These are phyloP conservation scores for Campylorhamphus procurvoides DNA, from an alignment of 2,113 vertebrate genomes.

Conservation along the genomic window DNA sequence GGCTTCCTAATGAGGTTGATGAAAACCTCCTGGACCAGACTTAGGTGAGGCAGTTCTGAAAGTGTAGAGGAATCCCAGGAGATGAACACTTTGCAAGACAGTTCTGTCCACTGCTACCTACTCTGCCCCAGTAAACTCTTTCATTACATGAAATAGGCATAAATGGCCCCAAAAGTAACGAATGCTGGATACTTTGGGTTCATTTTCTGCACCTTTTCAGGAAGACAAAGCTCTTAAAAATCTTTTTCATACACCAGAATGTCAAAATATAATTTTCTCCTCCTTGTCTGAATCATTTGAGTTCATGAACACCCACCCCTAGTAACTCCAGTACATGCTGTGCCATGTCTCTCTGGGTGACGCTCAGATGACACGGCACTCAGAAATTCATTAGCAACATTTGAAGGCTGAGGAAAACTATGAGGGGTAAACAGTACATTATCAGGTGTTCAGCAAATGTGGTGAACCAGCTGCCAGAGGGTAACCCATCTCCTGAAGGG, in stretches of 20 bases:
- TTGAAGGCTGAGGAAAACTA: not conserved
- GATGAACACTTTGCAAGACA: not conserved
- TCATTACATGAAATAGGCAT: not conserved
- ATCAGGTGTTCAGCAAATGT: not conserved
- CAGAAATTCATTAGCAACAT: not conserved
- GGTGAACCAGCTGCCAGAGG: not conserved
- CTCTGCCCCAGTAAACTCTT: not conserved
- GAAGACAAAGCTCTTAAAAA: not conserved
- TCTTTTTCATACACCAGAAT: not conserved
- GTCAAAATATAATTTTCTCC: slow-evolving; percentile 57
- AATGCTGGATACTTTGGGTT: not conserved
- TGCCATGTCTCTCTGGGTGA: not conserved
- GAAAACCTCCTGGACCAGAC: not conserved
- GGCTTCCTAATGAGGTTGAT: not conserved
- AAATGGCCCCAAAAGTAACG: not conserved
- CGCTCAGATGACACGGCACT: not conserved
- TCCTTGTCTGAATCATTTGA: slow-evolving; percentile 16
- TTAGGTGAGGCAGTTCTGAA: rapidly evolving
- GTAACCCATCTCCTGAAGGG: not conserved
- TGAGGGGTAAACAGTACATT: not conserved
- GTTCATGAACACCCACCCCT: slow-evolving; percentile 36
- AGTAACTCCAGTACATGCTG: slow-evolving; percentile 17
- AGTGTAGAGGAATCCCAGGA: not conserved
- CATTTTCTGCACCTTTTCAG: not conserved
- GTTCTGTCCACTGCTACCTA: not conserved